Conservation (phyloP, 1,140 invertebrate species). For the Apis dorsata region DNA sequence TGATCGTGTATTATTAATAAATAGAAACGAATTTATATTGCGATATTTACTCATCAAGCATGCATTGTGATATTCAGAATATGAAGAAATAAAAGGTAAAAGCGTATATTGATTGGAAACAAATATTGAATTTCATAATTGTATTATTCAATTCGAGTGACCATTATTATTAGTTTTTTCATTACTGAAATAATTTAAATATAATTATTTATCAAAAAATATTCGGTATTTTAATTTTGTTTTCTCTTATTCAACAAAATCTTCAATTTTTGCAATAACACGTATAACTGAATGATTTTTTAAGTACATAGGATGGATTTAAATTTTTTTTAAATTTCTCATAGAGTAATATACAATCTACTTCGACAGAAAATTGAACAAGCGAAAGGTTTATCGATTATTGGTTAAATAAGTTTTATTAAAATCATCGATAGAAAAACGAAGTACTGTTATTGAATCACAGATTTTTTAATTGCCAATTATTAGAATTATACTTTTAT, state of each 20-base stretch:
- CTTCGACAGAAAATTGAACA: not conserved
- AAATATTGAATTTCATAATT: not conserved
- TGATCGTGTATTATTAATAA: not conserved
- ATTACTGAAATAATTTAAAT: not conserved
- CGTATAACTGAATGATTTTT: no score
- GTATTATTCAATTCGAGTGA: not conserved
- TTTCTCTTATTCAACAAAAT: not conserved
- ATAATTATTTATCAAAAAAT: not conserved
- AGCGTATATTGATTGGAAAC: not conserved
- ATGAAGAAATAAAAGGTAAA: not conserved
- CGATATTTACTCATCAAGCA: not conserved
- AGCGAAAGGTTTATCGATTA: not conserved
- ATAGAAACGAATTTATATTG: not conserved
- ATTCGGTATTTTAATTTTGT: not conserved
- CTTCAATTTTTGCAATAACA: not conserved
- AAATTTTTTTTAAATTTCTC: no score
- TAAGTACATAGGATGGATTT: not conserved
- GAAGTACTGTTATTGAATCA: conserved; percentile 54
- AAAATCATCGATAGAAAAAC: not conserved
- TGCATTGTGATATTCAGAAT: not conserved
- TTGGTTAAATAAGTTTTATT: not conserved
- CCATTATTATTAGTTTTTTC: not conserved
- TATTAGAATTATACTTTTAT: conserved; percentile 21
- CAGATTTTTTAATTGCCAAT: conserved; percentile 46
- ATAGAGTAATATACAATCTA: no score